A percentile compares a stretch with the other conserved stretches of the same genome.
These are phyloP conservation scores for Castor canadensis DNA, from an alignment of 2,113 vertebrate species.

Conservation along the genomic window DNA sequence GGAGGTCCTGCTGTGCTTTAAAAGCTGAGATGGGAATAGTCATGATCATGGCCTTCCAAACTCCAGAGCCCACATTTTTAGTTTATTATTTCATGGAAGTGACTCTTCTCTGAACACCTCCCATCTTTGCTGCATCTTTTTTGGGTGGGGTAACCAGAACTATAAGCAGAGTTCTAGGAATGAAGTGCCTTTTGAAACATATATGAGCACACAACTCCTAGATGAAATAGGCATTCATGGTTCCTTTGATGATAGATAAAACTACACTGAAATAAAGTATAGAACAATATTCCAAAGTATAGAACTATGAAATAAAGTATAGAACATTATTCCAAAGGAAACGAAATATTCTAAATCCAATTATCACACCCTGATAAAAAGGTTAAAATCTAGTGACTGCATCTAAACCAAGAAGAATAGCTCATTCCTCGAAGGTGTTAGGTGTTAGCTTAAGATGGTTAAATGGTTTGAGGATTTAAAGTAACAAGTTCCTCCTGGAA, in stretches of 20 bases:
- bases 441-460: background rate
- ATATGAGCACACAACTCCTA: background rate
- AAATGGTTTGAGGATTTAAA: background rate
- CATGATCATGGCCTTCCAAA: background rate
- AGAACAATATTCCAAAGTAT: background rate
- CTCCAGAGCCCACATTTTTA: background rate
- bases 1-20: background rate
- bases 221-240: background rate
- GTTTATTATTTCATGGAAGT: background rate
- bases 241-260: background rate
- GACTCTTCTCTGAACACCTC: background rate
- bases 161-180: background rate
- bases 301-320: background rate
- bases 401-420: background rate
- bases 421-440: too few species aligned
- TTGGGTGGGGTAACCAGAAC: background rate
- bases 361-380: background rate
- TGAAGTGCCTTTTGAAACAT: background rate
- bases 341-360: background rate
- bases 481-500: background rate
- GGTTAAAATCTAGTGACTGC: background rate
- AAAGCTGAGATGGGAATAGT: background rate
- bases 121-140: background rate
- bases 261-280: background rate
- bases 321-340: background rate